Evolutionary conservation across 2,113 vertebrate species (phyloP).

Genomic region (Charadrius vociferus): DNA sequence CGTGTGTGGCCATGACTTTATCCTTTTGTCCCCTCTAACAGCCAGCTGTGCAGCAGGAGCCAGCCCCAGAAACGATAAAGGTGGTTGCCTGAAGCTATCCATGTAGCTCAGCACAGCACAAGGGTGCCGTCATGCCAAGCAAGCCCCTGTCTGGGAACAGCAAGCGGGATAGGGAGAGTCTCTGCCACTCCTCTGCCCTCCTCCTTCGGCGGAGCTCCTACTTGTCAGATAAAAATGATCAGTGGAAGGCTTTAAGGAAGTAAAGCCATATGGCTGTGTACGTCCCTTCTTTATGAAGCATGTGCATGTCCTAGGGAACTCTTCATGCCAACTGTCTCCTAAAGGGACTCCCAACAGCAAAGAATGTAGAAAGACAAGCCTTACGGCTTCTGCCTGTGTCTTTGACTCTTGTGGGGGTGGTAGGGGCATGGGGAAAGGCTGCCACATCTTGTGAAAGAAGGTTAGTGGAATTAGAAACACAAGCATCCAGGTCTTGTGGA

Average conservation of each 20-base stretch:
- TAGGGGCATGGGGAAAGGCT: not conserved
- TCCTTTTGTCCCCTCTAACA: not conserved
- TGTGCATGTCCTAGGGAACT: not conserved
- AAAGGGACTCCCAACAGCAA: not conserved
- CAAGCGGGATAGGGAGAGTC: not conserved
- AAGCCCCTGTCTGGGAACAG: not conserved
- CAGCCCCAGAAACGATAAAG: not conserved
- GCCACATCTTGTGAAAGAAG: fast-evolving
- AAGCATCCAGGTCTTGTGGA: not conserved
- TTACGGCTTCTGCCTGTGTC: not conserved
- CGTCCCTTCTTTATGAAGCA: not conserved
- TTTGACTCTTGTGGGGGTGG: not conserved
- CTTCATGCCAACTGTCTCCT: not conserved
- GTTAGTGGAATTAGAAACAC: not conserved
- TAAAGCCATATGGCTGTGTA: not conserved
- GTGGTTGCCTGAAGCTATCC: not conserved
- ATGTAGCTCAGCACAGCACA: not conserved
- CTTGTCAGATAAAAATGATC: not conserved
- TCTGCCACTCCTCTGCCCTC: not conserved
- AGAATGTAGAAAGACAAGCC: not conserved
- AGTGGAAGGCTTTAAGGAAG: not conserved
- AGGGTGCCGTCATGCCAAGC: not conserved
- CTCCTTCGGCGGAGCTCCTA: fast-evolving
- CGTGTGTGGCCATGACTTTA: not conserved
- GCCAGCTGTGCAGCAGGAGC: not conserved